Percentiles rank a stretch among this genome's conserved stretches.
Evolutionary conservation across 2,113 vertebrate species (phyloP).

Genomic region (Archilochus colubris): DNA sequence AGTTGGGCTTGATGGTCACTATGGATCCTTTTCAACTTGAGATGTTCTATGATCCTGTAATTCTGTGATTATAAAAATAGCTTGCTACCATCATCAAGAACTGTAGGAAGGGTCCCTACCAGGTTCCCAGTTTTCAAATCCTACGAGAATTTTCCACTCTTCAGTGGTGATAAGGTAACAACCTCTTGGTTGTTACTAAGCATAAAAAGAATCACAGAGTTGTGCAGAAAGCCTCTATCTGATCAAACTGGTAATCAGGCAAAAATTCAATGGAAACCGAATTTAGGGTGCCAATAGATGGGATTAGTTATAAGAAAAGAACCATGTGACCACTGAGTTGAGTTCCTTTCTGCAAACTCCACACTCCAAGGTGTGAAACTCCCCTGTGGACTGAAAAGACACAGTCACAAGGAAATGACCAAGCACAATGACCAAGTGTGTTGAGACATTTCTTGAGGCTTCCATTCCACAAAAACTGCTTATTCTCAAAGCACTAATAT

Average conservation of each 20-base stretch:
- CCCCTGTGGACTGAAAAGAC: background rate
- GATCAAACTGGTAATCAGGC: background rate
- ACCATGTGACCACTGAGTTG: background rate
- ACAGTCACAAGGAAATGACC: background rate
- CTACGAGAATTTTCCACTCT: background rate
- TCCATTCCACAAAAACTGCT: background rate
- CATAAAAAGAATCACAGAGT: background rate
- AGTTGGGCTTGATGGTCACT: background rate
- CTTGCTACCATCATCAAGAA: background rate
- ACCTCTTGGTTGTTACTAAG: background rate
- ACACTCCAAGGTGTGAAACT: background rate
- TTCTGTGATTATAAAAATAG: background rate
- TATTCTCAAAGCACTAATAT: background rate
- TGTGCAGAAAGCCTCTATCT: background rate
- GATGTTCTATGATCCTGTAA: background rate
- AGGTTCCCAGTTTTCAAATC: background rate
- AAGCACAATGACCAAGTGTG: background rate
- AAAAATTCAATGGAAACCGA: constrained; percentile 7
- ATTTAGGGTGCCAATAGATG: background rate
- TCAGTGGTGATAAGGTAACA: background rate
- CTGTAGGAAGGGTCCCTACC: background rate
- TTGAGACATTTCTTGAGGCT: background rate
- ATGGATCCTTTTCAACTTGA: background rate
- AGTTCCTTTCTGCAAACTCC: background rate
- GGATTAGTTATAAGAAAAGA: background rate